Evolutionary conservation across 2,113 vertebrate genomes (phyloP).

Genomic region (Ailurus styani): DNA sequence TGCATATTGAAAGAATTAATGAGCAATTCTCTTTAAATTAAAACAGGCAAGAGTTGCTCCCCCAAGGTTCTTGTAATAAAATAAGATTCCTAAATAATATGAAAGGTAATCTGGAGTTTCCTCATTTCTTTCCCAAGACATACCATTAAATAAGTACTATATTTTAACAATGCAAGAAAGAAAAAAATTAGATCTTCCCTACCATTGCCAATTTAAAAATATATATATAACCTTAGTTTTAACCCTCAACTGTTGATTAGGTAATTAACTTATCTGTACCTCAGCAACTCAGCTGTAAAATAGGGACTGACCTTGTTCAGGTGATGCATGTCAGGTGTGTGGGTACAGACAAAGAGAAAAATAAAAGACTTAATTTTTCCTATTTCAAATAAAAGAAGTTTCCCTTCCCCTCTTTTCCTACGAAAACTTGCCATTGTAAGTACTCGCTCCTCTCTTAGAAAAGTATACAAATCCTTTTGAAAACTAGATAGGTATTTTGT

Average conservation of each 20-base stretch:
- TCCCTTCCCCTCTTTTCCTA: neutral
- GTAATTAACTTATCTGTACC: neutral
- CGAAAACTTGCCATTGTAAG: neutral
- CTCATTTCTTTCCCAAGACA: neutral
- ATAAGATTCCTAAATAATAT: neutral
- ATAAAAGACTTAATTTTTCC: neutral
- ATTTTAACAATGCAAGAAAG: neutral
- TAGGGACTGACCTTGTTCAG: neutral
- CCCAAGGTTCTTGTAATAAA: neutral
- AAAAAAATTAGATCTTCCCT: neutral
- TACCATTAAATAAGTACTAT: neutral
- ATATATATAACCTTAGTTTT: neutral
- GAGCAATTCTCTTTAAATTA: constrained; percentile 39
- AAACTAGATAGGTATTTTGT: neutral
- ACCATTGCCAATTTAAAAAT: neutral
- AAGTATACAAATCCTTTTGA: neutral
- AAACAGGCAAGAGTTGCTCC: constrained; percentile 31
- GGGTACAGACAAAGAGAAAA: neutral
- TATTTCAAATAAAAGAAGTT: neutral
- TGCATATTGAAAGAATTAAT: constrained; percentile 31
- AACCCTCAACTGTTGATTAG: neutral
- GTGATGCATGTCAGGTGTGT: neutral
- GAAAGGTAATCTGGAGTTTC: neutral
- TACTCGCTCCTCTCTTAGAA: neutral
- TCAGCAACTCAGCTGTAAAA: neutral